Conservation (phyloP, 2,113 vertebrate species). For the Hemibagrus wyckioides region DNA sequence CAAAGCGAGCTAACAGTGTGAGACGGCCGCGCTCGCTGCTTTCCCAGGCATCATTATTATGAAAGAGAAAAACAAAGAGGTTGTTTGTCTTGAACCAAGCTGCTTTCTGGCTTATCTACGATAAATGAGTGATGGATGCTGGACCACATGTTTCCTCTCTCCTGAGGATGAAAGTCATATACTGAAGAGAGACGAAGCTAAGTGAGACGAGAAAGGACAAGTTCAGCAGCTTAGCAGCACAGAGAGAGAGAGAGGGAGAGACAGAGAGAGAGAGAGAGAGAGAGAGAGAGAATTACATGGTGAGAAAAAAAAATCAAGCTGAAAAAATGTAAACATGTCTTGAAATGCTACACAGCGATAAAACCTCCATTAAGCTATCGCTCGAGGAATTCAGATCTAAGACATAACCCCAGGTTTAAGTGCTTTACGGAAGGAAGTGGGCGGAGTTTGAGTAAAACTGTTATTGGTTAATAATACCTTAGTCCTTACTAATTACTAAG, state of each 20-base stretch:
- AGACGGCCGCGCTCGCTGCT: neutral
- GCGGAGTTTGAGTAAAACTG: neutral
- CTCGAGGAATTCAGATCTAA: neutral
- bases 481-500: no score
- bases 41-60: conserved; percentile 41
- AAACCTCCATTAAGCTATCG: neutral
- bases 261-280: neutral
- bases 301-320: neutral
- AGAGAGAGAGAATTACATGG: neutral
- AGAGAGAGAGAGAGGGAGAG: neutral
- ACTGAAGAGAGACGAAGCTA: conserved; percentile 21
- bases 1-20: neutral
- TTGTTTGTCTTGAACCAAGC: conserved; percentile 33
- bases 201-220: conserved; percentile 33
- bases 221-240: conserved; percentile 10
- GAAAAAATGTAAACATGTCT: neutral
- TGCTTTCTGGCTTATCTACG: conserved; percentile 36
- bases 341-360: neutral
- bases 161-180: conserved; percentile 34
- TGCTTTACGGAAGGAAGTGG: neutral
- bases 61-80: conserved; percentile 22
- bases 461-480: neutral
- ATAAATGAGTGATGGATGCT: conserved; percentile 35
- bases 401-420: neutral
- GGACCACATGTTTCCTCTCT: conserved; percentile 31